phyloP scores from a whole-genome alignment of 2,113 vertebrate genomes.

The Nestor notabilis region DNA sequence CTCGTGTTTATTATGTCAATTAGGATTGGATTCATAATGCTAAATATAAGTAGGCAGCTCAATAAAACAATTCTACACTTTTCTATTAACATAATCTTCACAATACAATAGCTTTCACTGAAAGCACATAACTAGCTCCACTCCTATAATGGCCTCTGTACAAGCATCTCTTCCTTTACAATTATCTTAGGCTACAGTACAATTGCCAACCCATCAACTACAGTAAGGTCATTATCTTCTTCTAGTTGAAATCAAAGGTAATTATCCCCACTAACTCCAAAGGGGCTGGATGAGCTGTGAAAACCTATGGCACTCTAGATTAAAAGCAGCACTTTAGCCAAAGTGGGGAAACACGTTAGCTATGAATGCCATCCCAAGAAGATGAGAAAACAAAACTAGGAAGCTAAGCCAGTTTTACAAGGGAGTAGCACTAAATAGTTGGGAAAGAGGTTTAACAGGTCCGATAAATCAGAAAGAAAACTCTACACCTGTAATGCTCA shows the following conservation, averaged over 20 bases:
- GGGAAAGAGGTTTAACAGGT: not conserved
- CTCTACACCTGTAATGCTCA: not conserved
- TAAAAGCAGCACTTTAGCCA: not conserved
- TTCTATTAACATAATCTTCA: not conserved
- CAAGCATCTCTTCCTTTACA: not conserved
- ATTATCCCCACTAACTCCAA: not conserved
- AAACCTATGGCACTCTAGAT: not conserved
- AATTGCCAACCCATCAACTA: not conserved
- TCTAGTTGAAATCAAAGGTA: not conserved
- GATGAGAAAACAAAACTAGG: not conserved
- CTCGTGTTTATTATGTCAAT: not conserved
- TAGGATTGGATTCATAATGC: not conserved
- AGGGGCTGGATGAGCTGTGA: not conserved
- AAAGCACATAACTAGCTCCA: not conserved
- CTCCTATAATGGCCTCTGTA: not conserved
- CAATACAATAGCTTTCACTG: not conserved
- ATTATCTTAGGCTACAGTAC: not conserved
- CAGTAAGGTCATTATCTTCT: not conserved
- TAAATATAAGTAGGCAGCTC: not conserved
- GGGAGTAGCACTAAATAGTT: not conserved
- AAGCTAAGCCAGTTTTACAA: not conserved
- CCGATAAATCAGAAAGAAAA: not conserved
- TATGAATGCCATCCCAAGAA: not conserved
- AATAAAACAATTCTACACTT: not conserved
- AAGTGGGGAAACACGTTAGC: rapidly evolving